Percentiles rank a stretch among this genome's conserved stretches.
These are phyloP conservation scores for Acholoe squamosa DNA, from an alignment of 2,888 invertebrate genomes.

Conservation along the genomic window DNA sequence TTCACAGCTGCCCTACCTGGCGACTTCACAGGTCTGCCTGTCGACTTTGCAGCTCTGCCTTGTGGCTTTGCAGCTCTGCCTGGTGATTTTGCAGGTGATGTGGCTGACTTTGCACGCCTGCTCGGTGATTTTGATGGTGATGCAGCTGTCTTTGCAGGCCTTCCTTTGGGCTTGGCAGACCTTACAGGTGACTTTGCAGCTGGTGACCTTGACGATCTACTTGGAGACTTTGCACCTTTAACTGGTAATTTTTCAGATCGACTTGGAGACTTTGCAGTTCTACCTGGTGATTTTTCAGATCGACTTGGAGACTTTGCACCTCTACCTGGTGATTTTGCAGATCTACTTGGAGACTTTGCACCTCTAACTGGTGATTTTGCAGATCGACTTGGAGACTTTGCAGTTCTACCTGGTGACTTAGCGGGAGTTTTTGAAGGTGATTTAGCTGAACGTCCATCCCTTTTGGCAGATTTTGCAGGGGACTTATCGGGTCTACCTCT, in stretches of 20 bases:
- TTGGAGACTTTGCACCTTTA: neutral
- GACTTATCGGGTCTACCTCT: neutral
- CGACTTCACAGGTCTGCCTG: constrained; percentile 35
- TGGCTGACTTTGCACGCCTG: neutral
- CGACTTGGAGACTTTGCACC: constrained; percentile 29
- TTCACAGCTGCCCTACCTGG: constrained; percentile 5
- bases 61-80: neutral
- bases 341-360: neutral
- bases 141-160: neutral
- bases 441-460: neutral
- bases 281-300: neutral
- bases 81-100: neutral
- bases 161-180: neutral
- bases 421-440: too few relatives aligned
- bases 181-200: neutral
- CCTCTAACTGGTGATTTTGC: neutral
- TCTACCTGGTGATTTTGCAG: constrained; percentile 23
- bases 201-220: neutral
- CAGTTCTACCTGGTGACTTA: neutral
- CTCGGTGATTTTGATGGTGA: neutral
- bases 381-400: constrained; percentile 36
- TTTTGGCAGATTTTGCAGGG: neutral
- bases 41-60: neutral
- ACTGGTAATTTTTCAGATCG: neutral
- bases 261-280: neutral